Evolutionary conservation across 1,140 invertebrate genomes (phyloP).

Genomic region (Sesamia nonagrioides): DNA sequence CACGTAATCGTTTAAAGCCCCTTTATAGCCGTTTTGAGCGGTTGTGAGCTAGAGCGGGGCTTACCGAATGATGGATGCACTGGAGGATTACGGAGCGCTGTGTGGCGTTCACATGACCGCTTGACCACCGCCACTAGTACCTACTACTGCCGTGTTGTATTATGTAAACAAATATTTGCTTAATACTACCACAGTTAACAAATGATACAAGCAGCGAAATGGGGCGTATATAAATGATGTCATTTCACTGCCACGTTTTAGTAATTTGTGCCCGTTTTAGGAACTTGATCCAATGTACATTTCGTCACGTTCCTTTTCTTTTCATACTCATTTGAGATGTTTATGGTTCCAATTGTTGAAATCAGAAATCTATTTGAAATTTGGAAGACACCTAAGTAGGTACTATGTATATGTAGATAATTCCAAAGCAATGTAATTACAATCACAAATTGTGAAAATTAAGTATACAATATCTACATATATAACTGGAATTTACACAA

Average conservation of each 20-base stretch:
- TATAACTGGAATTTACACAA: no score
- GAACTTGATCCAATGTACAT: slow-evolving; percentile 20
- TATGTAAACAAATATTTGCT: slow-evolving; percentile 41
- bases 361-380: no score
- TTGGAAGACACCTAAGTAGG: no score
- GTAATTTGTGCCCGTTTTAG: slow-evolving; percentile 9
- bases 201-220: slow-evolving; percentile 30
- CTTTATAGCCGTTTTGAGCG: slow-evolving; percentile 71
- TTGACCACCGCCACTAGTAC: slow-evolving; percentile 35
- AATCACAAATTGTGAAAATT: no score
- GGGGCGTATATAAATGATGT: slow-evolving; percentile 27
- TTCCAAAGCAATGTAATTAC: no score
- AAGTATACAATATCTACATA: no score
- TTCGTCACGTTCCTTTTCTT: slow-evolving; percentile 12
- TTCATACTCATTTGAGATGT: background rate
- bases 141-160: slow-evolving; percentile 22
- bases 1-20: slow-evolving; percentile 70
- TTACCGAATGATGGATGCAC: slow-evolving; percentile 76
- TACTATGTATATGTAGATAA: no score
- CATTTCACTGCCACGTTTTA: slow-evolving; percentile 14
- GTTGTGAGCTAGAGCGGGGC: slow-evolving; percentile 68
- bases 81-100: slow-evolving; percentile 68
- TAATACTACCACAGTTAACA: slow-evolving; percentile 40
- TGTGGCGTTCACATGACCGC: slow-evolving; percentile 61
- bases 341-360: background rate